phyloP scores from a whole-genome alignment of 2,888 invertebrate species.

The Temnothorax rugatulus region DNA sequence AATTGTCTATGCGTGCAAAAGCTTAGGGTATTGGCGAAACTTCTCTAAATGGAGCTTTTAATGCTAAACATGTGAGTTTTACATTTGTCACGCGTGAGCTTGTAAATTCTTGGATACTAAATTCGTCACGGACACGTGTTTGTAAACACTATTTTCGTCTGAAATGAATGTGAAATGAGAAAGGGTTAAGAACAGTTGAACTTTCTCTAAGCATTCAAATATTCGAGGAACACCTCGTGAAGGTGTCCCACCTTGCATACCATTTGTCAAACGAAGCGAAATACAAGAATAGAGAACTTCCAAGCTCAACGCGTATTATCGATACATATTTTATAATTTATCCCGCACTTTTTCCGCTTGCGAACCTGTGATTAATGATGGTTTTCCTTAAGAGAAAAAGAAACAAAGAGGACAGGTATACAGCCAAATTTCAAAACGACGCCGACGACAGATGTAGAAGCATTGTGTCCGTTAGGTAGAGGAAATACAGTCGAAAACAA shows the following conservation, averaged over 20 bases:
- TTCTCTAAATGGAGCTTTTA: conserved; percentile 14
- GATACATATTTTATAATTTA: conserved; percentile 36
- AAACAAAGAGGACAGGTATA: not conserved
- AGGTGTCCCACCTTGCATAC: not conserved
- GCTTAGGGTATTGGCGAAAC: conserved; percentile 18
- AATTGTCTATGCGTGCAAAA: conserved; percentile 34
- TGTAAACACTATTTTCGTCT: conserved; percentile 6
- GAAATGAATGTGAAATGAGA: conserved; percentile 5
- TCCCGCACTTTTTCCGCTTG: conserved; percentile 19
- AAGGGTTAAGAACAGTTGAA: not conserved
- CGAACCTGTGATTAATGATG: conserved; percentile 52
- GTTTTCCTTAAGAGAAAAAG: not conserved
- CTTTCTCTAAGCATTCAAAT: not conserved
- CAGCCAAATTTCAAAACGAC: conserved; percentile 50
- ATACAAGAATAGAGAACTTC: conserved; percentile 45
- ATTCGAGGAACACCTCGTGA: conserved; percentile 2
- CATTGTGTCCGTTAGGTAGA: conserved; percentile 40
- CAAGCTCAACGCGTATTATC: conserved; percentile 48
- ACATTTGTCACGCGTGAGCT: conserved; percentile 30
- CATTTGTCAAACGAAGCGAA: conserved; percentile 24
- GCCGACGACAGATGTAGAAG: conserved; percentile 43
- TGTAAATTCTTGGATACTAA: conserved; percentile 34
- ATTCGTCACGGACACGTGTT: not conserved
- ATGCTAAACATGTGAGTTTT: conserved; percentile 13
- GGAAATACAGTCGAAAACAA: conserved; percentile 45